Evolutionary conservation across 2,797 vertebrate species (phyloP).

Genomic region (Lagocephalus sceleratus): DNA sequence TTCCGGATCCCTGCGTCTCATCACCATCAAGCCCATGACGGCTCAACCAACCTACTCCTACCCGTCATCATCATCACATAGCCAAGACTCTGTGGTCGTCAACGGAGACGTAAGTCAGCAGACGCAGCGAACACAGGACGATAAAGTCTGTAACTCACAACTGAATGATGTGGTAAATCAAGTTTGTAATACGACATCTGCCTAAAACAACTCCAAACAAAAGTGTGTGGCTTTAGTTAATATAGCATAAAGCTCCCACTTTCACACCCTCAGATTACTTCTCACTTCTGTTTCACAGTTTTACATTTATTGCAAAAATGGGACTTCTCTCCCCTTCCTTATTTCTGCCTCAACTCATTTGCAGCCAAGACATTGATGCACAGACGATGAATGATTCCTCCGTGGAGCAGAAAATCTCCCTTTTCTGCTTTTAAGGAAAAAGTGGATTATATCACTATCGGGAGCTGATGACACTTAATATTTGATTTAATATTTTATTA

Average conservation of each 20-base stretch:
- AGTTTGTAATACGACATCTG: too few species aligned
- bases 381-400: constrained; percentile 16
- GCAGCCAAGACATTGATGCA: constrained; percentile 3
- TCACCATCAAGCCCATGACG: constrained; percentile 90
- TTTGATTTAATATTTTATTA: too few species aligned
- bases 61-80: constrained; percentile 83
- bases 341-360: constrained; percentile 5
- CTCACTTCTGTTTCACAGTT: too few species aligned
- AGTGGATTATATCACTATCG: not conserved
- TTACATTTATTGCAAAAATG: not conserved
- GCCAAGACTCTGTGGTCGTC: constrained; percentile 86
- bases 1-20: constrained; percentile 91
- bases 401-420: constrained; percentile 8
- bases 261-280: not conserved
- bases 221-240: too few species aligned
- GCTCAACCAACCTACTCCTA: constrained; percentile 84
- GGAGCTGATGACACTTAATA: not conserved
- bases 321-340: constrained; percentile 2
- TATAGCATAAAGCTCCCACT: too few species aligned
- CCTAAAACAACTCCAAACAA: too few species aligned
- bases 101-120: constrained; percentile 88
- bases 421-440: not conserved
- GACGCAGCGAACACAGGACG: not conserved
- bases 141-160: not conserved
- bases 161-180: too few species aligned